Conservation (phyloP, 2,113 vertebrate species). For the Nerophis ophidion region DNA sequence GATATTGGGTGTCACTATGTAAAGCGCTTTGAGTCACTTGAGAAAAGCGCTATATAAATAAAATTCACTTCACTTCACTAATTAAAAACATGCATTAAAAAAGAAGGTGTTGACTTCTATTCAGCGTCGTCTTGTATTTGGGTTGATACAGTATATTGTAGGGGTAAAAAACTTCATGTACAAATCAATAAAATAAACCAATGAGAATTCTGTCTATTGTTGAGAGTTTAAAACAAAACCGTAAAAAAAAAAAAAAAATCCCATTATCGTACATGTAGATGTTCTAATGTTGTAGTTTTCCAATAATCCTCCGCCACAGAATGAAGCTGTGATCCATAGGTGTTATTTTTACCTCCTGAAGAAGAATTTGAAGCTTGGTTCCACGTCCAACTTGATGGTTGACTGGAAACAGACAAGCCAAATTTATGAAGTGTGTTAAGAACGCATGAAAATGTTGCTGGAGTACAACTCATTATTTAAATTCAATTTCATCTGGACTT, state of each 20-base stretch:
- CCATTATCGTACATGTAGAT: background rate
- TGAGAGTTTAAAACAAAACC: no score
- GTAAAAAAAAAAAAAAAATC: background rate
- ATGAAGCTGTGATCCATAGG: conserved; percentile 1
- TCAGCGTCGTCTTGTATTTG: no score
- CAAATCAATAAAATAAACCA: no score
- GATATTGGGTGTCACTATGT: no score
- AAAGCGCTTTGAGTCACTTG: no score
- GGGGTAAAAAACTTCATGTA: no score
- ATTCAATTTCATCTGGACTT: background rate
- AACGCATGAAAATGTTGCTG: conserved; percentile 2
- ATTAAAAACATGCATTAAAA: no score
- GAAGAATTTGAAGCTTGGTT: background rate
- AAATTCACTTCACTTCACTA: no score
- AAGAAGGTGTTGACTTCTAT: no score
- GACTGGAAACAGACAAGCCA: conserved; percentile 2
- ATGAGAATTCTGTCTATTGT: no score
- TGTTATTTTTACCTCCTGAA: background rate
- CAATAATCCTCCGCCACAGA: background rate
- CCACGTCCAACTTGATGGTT: background rate
- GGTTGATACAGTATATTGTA: no score
- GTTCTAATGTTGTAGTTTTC: background rate
- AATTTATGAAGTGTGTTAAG: background rate
- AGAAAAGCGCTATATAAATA: no score
- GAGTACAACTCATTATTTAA: background rate